Conservation (phyloP, 2,888 invertebrate species). For the Amphimallon solstitiale region DNA sequence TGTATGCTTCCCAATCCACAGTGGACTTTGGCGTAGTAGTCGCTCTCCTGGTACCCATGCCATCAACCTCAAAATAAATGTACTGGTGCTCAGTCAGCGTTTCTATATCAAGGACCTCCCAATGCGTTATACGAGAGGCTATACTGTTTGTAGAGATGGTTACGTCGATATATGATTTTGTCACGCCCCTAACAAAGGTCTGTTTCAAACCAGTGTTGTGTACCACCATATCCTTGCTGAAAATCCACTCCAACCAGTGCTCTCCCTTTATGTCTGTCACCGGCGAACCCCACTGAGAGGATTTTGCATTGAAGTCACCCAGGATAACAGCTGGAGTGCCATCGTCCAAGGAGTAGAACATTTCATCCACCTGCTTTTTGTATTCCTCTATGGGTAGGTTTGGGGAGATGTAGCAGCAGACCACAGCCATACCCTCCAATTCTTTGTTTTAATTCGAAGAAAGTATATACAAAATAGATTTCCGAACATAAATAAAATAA, state of each 20-base stretch:
- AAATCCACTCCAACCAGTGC: background rate
- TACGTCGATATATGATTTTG: background rate
- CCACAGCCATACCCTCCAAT: background rate
- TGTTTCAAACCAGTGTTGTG: background rate
- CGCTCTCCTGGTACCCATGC: background rate
- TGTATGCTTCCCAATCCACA: too few relatives aligned
- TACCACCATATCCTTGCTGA: background rate
- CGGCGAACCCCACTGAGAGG: slow-evolving; percentile 35
- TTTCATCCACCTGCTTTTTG: background rate
- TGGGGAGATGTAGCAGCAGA: slow-evolving; percentile 1
- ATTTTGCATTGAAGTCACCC: slow-evolving; percentile 34
- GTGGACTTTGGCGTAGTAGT: too few relatives aligned
- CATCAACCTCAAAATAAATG: background rate
- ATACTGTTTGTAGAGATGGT: background rate
- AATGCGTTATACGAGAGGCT: background rate
- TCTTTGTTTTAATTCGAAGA: too few relatives aligned
- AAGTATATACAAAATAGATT: too few relatives aligned
- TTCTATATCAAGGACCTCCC: background rate
- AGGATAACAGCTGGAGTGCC: background rate
- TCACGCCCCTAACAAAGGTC: background rate
- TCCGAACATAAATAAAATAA: too few relatives aligned
- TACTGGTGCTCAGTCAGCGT: background rate
- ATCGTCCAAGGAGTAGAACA: background rate
- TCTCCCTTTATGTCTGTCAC: slow-evolving; percentile 1
- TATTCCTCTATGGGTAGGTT: background rate